phyloP scores from a whole-genome alignment of 2,888 invertebrate genomes.

The Tenthredo mesomela region DNA sequence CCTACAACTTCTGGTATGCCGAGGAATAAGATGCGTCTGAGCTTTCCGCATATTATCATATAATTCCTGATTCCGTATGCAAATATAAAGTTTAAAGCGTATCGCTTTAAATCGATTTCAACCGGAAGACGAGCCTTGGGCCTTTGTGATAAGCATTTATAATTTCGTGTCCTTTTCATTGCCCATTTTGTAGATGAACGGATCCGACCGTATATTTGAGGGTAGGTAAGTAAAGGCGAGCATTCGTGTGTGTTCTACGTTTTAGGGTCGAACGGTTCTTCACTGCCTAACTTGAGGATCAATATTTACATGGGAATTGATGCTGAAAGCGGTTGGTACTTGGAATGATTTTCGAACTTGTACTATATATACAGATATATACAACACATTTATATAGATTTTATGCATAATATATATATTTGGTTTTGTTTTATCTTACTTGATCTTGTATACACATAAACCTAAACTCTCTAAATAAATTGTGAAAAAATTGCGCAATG shows the following conservation, averaged over 20 bases:
- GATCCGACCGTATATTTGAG: neutral
- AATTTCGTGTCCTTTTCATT: conserved; percentile 8
- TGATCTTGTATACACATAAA: neutral
- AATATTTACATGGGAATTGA: conserved; percentile 40
- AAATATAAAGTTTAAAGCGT: neutral
- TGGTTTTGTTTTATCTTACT: neutral
- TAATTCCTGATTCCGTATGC: neutral
- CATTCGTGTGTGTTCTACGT: conserved; percentile 4
- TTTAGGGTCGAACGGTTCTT: conserved; percentile 42
- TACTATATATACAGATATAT: neutral
- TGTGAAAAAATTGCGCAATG: neutral
- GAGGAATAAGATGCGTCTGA: neutral
- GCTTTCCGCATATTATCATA: neutral
- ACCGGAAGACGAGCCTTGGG: neutral
- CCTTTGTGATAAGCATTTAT: neutral
- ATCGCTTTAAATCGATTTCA: neutral
- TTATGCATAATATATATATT: neutral
- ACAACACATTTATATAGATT: too few relatives aligned
- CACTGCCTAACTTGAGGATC: conserved; percentile 17
- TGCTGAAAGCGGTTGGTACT: conserved; percentile 21
- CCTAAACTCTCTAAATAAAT: neutral
- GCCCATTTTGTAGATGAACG: neutral
- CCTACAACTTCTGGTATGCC: neutral
- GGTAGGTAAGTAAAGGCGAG: neutral
- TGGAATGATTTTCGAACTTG: neutral